A percentile compares a stretch with the other conserved stretches of the same genome.
These are phyloP conservation scores for Phocides pigmalion DNA, from an alignment of 1,140 invertebrate genomes.

Conservation along the genomic window DNA sequence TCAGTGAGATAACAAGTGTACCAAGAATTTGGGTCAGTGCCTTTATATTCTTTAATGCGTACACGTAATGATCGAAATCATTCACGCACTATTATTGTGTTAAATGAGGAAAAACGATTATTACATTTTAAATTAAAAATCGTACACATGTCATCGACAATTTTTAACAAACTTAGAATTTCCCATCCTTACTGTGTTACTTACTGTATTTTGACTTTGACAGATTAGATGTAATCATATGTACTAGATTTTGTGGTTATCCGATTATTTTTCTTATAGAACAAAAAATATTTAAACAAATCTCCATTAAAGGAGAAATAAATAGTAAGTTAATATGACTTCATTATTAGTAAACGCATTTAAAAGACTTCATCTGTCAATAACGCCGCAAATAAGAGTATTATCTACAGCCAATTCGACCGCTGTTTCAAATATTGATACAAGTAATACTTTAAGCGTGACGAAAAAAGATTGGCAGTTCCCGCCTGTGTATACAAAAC, in stretches of 20 bases:
- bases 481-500: conserved; percentile 83
- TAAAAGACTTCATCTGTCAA: conserved; percentile 60
- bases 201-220: no score
- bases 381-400: conserved; percentile 54
- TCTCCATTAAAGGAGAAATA: background rate
- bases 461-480: conserved; percentile 77
- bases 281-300: background rate
- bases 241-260: background rate
- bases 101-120: no score
- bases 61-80: no score
- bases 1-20: no score
- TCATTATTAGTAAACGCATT: conserved; percentile 65
- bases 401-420: conserved; percentile 47
- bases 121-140: no score
- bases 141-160: no score
- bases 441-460: conserved; percentile 48
- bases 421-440: conserved; percentile 29
- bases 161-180: no score
- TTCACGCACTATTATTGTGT: no score
- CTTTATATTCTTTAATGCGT: no score
- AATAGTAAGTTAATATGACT: conserved; percentile 48
- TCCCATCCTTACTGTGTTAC: no score
- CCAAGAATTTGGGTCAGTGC: no score
- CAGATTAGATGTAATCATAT: no score
- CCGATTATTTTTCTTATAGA: background rate